phyloP scores from a whole-genome alignment of 2,113 vertebrate genomes.

The Rhabdomys dilectus region DNA sequence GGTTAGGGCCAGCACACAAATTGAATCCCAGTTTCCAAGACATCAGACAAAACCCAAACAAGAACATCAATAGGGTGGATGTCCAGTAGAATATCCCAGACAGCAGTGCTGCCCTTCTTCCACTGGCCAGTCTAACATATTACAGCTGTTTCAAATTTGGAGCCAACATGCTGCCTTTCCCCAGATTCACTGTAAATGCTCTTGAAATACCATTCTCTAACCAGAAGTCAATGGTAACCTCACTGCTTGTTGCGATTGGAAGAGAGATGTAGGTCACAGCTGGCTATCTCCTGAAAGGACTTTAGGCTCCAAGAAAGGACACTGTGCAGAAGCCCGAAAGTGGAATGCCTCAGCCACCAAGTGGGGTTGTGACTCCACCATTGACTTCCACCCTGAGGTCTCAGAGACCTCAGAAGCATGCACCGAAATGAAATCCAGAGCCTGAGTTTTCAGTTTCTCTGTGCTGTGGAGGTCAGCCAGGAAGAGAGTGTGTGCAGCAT shows the following conservation, averaged over 20 bases:
- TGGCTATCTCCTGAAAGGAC: not conserved
- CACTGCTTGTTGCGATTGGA: constrained; percentile 83
- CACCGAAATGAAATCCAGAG: constrained; percentile 94
- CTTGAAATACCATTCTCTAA: constrained; percentile 82
- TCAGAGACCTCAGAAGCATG: constrained; percentile 97
- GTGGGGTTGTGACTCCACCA: constrained; percentile 97
- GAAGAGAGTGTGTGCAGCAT: constrained; percentile 94
- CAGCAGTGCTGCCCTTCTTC: too few relatives aligned
- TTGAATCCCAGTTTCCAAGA: not conserved
- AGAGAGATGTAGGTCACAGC: constrained; percentile 74
- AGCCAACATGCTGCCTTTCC: too few relatives aligned
- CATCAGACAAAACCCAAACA: not conserved
- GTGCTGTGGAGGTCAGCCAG: constrained; percentile 94
- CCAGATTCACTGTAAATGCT: constrained; percentile 72
- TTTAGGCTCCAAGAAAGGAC: constrained; percentile 93
- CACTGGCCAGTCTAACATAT: too few relatives aligned
- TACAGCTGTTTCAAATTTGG: too few relatives aligned
- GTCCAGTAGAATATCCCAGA: too few relatives aligned
- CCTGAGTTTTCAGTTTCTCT: constrained; percentile 93
- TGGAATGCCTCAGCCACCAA: constrained; percentile 97
- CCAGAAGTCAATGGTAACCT: constrained; percentile 81
- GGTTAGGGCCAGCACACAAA: not conserved
- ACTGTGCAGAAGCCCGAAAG: constrained; percentile 96
- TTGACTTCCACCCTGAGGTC: constrained; percentile 97
- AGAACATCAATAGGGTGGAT: too few relatives aligned